Percentiles rank a stretch among this genome's conserved stretches.
These are phyloP conservation scores for Lithophane semibrunnea DNA, from an alignment of 2,888 invertebrate genomes.

Conservation along the genomic window DNA sequence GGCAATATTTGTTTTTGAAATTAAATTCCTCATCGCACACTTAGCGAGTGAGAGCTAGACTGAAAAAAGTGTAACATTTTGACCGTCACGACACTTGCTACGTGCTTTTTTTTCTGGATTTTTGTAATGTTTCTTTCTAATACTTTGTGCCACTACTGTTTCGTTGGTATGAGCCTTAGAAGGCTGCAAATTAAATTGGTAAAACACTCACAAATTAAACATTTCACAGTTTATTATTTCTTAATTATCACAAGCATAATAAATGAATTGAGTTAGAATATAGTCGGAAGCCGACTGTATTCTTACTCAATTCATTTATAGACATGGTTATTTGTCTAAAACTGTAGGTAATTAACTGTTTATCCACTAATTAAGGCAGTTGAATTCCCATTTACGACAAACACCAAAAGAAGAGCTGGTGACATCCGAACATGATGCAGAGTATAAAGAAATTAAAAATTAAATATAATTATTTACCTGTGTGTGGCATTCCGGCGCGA, in stretches of 20 bases:
- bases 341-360: constrained; percentile 17
- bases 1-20: too few species aligned
- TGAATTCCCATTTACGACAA: constrained; percentile 12
- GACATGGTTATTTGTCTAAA: constrained; percentile 1
- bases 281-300: background rate
- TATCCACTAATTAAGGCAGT: background rate
- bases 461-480: constrained; percentile 76
- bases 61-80: background rate
- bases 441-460: constrained; percentile 44
- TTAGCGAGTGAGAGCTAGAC: background rate
- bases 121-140: too few species aligned
- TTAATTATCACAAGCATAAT: background rate
- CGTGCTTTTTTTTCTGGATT: background rate
- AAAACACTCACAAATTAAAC: background rate
- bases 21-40: background rate
- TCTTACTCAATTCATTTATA: background rate
- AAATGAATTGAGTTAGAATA: too few species aligned
- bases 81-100: background rate
- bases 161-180: background rate
- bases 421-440: background rate
- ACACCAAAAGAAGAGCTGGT: background rate
- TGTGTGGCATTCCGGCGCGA: constrained; percentile 83
- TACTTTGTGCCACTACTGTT: background rate
- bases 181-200: background rate
- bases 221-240: background rate